phyloP scores from a whole-genome alignment of 2,888 invertebrate species.

The Lobophora halterata region DNA sequence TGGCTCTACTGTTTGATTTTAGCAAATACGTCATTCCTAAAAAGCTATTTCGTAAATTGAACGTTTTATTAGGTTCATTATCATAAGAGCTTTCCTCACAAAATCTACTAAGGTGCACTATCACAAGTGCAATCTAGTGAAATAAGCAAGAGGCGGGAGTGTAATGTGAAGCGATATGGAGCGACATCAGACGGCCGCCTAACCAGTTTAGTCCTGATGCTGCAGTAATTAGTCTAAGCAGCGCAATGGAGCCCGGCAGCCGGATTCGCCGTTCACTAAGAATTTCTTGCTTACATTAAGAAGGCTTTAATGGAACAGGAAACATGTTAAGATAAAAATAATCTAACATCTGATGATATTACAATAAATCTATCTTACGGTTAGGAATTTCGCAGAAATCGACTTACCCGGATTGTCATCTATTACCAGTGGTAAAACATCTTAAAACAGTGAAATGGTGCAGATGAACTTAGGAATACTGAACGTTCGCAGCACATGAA shows the following conservation, averaged over 20 bases:
- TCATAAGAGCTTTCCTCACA: too few species aligned
- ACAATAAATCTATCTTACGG: too few species aligned
- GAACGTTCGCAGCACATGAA: slow-evolving; percentile 10
- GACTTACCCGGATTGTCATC: too few species aligned
- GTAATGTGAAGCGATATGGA: slow-evolving; percentile 42
- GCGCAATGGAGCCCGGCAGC: slow-evolving; percentile 54
- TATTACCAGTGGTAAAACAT: too few species aligned
- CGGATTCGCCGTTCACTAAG: slow-evolving; percentile 49
- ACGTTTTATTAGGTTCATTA: too few species aligned
- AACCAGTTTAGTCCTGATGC: slow-evolving; percentile 67
- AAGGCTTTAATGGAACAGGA: slow-evolving; percentile 35
- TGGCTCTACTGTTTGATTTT: too few species aligned
- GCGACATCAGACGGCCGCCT: slow-evolving; percentile 44
- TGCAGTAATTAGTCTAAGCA: slow-evolving; percentile 73
- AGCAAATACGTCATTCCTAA: too few species aligned
- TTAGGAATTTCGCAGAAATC: neutral
- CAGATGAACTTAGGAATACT: slow-evolving; percentile 9
- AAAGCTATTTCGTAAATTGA: too few species aligned
- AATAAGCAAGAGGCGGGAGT: slow-evolving; percentile 41
- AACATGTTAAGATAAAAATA: slow-evolving; percentile 15
- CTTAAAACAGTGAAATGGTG: too few species aligned
- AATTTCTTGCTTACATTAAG: slow-evolving; percentile 48
- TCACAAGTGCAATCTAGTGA: slow-evolving; percentile 46
- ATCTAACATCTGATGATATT: neutral
- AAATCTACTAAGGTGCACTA: slow-evolving; percentile 31